These are phyloP conservation scores for Prochilodus magdalenae DNA, from an alignment of 2,113 vertebrate genomes.

Conservation along the genomic window DNA sequence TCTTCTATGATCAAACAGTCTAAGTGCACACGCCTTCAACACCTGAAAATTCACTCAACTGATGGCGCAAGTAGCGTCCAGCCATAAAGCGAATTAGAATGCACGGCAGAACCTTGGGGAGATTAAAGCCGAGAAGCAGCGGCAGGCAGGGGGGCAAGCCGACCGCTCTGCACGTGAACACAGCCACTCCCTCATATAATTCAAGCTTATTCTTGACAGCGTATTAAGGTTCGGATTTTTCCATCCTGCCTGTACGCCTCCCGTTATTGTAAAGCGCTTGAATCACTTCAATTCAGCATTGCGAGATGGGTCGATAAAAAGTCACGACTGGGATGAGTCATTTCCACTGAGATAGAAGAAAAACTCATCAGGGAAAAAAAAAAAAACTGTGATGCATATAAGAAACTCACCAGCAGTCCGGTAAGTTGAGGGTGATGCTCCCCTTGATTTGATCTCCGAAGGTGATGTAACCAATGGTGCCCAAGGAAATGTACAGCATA, in stretches of 20 bases:
- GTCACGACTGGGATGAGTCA: background rate
- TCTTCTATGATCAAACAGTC: slow-evolving; percentile 28
- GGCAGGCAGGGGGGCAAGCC: background rate
- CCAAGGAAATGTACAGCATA: slow-evolving; percentile 87
- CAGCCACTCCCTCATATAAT: background rate
- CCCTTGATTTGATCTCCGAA: slow-evolving; percentile 83
- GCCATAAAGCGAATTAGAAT: slow-evolving; percentile 10
- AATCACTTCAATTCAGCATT: background rate
- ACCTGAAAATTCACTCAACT: slow-evolving; percentile 29
- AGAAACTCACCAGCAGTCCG: slow-evolving; percentile 90
- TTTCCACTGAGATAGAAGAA: background rate
- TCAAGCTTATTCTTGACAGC: background rate
- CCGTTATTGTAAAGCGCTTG: background rate
- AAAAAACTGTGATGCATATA: background rate
- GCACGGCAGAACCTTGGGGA: background rate
- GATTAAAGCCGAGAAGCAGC: background rate
- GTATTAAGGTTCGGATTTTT: background rate
- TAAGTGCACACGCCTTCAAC: background rate
- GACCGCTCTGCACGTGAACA: background rate
- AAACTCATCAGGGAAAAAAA: background rate
- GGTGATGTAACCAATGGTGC: slow-evolving; percentile 88
- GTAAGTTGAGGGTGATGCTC: slow-evolving; percentile 95
- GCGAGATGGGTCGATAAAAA: background rate
- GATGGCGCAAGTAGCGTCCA: background rate
- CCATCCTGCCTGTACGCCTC: background rate